A percentile compares a stretch with the other conserved stretches of the same genome.
Conservation (phyloP, 2,888 invertebrate species). For the Sarcophaga subvicina region DNA sequence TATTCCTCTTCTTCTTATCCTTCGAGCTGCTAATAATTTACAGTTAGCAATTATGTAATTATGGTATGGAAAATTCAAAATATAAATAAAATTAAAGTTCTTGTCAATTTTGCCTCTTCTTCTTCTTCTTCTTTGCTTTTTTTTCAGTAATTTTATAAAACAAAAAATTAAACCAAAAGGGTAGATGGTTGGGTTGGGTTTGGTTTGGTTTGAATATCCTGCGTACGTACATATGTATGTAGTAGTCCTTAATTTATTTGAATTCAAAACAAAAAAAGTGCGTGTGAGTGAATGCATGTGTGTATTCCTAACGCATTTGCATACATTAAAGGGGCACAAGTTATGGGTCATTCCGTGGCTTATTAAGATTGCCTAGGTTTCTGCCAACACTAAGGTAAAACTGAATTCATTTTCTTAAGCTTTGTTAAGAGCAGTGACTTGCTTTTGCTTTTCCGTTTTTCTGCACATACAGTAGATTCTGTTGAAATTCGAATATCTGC, state of each 20-base stretch:
- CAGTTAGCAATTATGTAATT: constrained; percentile 75
- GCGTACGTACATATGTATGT: constrained; percentile 5
- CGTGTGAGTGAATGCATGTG: constrained; percentile 67
- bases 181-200: neutral
- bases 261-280: constrained; percentile 53
- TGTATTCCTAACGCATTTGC: constrained; percentile 26
- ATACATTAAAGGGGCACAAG: neutral
- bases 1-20: neutral
- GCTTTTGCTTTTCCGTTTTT: too few species aligned
- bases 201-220: constrained; percentile 24
- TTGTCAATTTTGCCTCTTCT: constrained; percentile 5
- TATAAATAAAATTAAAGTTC: constrained; percentile 76
- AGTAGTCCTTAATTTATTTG: constrained; percentile 62
- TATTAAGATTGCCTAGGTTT: neutral
- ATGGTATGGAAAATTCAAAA: constrained; percentile 76
- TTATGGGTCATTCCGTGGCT: constrained; percentile 33
- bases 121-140: neutral
- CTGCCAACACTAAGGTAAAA: too few species aligned
- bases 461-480: too few species aligned
- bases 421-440: too few species aligned
- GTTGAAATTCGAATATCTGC: too few species aligned
- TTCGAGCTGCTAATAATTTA: constrained; percentile 16
- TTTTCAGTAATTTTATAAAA: neutral
- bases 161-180: neutral
- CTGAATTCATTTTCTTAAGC: too few species aligned